A percentile compares a stretch with the other conserved stretches of the same genome.
These are phyloP conservation scores for Agrotis clavis DNA, from an alignment of 2,888 invertebrate genomes.

Conservation along the genomic window DNA sequence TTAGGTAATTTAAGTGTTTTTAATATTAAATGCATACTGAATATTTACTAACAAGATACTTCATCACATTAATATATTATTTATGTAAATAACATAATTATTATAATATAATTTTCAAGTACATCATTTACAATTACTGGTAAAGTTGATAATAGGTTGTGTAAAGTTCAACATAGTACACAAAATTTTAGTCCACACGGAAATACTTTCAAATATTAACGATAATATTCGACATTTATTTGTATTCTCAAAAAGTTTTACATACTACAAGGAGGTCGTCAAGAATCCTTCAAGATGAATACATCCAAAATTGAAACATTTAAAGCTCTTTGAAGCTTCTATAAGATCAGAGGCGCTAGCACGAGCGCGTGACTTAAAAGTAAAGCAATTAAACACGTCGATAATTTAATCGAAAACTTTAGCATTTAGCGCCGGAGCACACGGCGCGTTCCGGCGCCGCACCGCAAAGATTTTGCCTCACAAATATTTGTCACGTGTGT, in stretches of 20 bases:
- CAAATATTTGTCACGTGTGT: no score
- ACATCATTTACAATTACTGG: constrained; percentile 28
- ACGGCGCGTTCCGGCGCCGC: no score
- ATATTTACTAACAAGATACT: constrained; percentile 9
- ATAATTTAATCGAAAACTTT: no score
- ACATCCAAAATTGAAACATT: constrained; percentile 16
- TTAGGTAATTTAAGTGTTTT: not conserved
- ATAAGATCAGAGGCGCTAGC: not conserved
- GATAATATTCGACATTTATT: not conserved
- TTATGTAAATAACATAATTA: constrained; percentile 13
- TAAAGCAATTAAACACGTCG: no score
- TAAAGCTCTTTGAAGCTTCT: constrained; percentile 17
- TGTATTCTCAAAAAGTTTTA: constrained; percentile 10
- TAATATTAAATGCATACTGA: constrained; percentile 18
- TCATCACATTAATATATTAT: constrained; percentile 21
- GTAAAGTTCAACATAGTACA: constrained; percentile 23
- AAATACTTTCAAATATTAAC: not conserved
- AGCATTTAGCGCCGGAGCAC: no score
- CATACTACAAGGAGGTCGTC: not conserved
- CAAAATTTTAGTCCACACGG: constrained; percentile 1
- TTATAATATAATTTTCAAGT: constrained; percentile 45
- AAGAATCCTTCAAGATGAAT: not conserved
- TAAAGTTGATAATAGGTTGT: constrained; percentile 43
- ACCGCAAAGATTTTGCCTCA: no score
- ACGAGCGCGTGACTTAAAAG: no score